phyloP scores from a whole-genome alignment of 2,888 invertebrate genomes.

The Lordiphosa fenestrarum region DNA sequence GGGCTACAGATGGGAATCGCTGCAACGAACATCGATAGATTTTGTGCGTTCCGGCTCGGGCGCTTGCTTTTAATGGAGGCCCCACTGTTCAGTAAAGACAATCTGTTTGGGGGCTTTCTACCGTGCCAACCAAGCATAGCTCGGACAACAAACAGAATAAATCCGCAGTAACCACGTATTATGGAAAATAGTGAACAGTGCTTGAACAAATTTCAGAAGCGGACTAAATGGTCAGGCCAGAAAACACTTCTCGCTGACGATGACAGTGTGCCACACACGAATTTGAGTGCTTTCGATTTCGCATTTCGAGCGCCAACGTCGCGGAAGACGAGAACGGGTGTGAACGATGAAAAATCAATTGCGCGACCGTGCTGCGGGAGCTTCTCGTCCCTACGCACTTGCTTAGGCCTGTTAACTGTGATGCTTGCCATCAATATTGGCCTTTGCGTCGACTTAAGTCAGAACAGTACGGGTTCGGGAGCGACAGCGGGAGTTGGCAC shows the following conservation, averaged over 20 bases:
- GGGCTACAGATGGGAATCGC: too few species aligned
- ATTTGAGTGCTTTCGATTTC: not conserved
- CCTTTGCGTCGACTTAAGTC: slow-evolving; percentile 22
- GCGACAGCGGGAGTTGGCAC: not conserved
- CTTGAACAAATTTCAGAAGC: slow-evolving; percentile 39
- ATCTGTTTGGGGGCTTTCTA: slow-evolving; percentile 2
- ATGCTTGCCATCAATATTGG: slow-evolving; percentile 24
- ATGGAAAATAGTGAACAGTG: slow-evolving; percentile 61
- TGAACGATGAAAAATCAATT: slow-evolving; percentile 68
- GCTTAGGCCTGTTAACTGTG: slow-evolving; percentile 25
- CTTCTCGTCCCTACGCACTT: slow-evolving; percentile 4
- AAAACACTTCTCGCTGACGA: slow-evolving; percentile 13
- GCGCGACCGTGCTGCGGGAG: slow-evolving; percentile 12
- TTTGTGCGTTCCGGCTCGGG: too few species aligned
- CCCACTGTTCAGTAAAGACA: not conserved
- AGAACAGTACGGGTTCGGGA: not conserved
- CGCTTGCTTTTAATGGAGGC: too few species aligned
- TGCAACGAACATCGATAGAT: too few species aligned
- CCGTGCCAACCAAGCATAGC: slow-evolving; percentile 2
- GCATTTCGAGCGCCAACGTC: not conserved
- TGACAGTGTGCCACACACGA: not conserved
- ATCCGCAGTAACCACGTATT: slow-evolving; percentile 29
- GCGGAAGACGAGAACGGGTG: slow-evolving; percentile 26
- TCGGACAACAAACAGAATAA: not conserved
- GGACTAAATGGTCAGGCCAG: slow-evolving; percentile 45